Conservation (phyloP, 1,140 invertebrate species). For the Calosoma granatense region DNA sequence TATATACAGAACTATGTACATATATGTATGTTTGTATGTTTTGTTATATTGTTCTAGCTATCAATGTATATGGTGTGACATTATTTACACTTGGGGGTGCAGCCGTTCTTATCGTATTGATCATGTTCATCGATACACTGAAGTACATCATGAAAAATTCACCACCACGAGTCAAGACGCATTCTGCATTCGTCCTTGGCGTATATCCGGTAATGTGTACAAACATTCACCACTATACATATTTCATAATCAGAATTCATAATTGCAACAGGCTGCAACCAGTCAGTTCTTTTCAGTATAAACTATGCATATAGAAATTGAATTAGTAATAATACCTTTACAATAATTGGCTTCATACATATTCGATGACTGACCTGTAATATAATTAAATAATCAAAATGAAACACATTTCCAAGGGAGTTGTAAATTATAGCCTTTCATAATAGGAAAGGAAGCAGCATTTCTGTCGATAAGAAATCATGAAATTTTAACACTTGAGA, state of each 20-base stretch:
- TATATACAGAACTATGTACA: too few relatives aligned
- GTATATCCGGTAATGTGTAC: constrained; percentile 45
- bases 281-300: background rate
- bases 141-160: constrained; percentile 40
- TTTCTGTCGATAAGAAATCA: too few relatives aligned
- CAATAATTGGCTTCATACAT: too few relatives aligned
- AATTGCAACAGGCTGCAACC: constrained; percentile 1
- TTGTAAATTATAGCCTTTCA: too few relatives aligned
- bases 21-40: background rate
- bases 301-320: background rate
- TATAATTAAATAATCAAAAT: too few relatives aligned
- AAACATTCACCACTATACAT: background rate
- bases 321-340: too few relatives aligned
- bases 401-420: too few relatives aligned
- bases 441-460: too few relatives aligned
- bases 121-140: constrained; percentile 41
- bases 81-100: constrained; percentile 39
- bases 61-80: constrained; percentile 41
- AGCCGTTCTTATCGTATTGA: constrained; percentile 36
- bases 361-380: too few relatives aligned
- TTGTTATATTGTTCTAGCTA: constrained; percentile 38
- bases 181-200: constrained; percentile 44
- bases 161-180: constrained; percentile 38
- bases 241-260: too few relatives aligned
- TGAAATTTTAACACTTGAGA: too few relatives aligned